phyloP scores from a whole-genome alignment of 2,797 vertebrate species.

The Xyrichtys novacula region DNA sequence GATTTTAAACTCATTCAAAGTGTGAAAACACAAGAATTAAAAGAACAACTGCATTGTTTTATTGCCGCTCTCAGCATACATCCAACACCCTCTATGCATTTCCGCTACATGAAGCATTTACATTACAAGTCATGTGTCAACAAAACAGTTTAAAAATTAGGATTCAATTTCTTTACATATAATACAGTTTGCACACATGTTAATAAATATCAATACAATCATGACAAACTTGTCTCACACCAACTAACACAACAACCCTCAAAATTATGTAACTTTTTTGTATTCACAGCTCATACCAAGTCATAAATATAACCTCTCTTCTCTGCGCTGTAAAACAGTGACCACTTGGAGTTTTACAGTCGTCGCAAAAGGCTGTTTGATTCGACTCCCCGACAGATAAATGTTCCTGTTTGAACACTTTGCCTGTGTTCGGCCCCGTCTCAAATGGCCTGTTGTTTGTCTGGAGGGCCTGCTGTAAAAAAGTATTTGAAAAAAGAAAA shows the following conservation, averaged over 20 bases:
- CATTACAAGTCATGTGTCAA: conserved; percentile 79
- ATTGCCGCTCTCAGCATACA: conserved; percentile 84
- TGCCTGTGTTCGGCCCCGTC: conserved; percentile 24
- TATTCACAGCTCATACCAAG: conserved; percentile 79
- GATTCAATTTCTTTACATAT: conserved; percentile 88
- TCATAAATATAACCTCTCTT: conserved; percentile 73
- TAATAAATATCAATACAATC: conserved; percentile 91
- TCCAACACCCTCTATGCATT: conserved; percentile 82
- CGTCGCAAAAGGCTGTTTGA: conserved; percentile 56
- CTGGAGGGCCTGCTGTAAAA: conserved; percentile 50
- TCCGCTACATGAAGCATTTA: conserved; percentile 87
- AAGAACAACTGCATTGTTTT: conserved; percentile 82
- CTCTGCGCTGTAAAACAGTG: conserved; percentile 67
- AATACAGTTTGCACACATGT: conserved; percentile 86
- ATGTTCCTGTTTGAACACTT: conserved; percentile 39
- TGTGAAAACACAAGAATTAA: conserved; percentile 30
- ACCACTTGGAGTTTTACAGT: conserved; percentile 55
- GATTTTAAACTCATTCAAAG: too few relatives aligned
- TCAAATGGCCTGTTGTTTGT: conserved; percentile 33
- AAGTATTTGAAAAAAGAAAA: conserved; percentile 32
- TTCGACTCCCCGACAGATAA: conserved; percentile 48
- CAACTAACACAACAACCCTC: conserved; percentile 78
- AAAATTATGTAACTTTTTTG: conserved; percentile 70
- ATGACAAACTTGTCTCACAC: conserved; percentile 82
- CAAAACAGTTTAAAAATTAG: conserved; percentile 86